phyloP scores from a whole-genome alignment of 2,888 invertebrate genomes.

The Argyra leucocephala region DNA sequence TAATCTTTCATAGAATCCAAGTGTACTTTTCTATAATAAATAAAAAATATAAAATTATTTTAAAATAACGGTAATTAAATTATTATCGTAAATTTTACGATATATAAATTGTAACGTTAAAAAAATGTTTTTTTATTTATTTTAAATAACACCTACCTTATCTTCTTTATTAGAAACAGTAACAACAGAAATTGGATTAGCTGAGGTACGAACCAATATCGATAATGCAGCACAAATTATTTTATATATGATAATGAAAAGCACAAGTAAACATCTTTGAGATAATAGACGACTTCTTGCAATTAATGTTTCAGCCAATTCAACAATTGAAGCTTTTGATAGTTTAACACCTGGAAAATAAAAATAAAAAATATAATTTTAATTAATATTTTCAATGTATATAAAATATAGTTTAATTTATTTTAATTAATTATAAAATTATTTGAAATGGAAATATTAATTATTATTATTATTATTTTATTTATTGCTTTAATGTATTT shows the following conservation, averaged over 20 bases:
- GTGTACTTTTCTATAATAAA: constrained; percentile 14
- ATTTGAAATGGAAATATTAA: too few relatives aligned
- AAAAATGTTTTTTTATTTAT: too few relatives aligned
- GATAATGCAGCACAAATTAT: constrained; percentile 12
- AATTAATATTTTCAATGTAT: too few relatives aligned
- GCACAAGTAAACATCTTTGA: constrained; percentile 18
- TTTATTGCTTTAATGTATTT: too few relatives aligned
- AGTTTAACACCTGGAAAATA: constrained; percentile 22
- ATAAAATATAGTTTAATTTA: too few relatives aligned
- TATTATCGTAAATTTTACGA: background rate
- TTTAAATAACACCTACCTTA: constrained; percentile 18
- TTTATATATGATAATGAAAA: constrained; percentile 17
- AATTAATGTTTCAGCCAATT: constrained; percentile 20
- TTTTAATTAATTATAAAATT: too few relatives aligned
- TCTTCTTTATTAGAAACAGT: constrained; percentile 20
- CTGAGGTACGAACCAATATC: constrained; percentile 2
- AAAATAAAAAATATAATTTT: constrained; percentile 10
- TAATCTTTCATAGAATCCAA: constrained; percentile 18
- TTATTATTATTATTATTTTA: too few relatives aligned
- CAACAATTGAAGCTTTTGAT: constrained; percentile 19
- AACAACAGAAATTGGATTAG: constrained; percentile 11
- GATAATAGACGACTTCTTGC: constrained; percentile 19
- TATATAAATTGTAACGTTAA: background rate
- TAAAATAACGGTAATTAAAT: background rate
- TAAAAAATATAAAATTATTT: constrained; percentile 10